These are phyloP conservation scores for Eupleurogrammus muticus DNA, from an alignment of 2,797 vertebrate genomes.

Conservation along the genomic window DNA sequence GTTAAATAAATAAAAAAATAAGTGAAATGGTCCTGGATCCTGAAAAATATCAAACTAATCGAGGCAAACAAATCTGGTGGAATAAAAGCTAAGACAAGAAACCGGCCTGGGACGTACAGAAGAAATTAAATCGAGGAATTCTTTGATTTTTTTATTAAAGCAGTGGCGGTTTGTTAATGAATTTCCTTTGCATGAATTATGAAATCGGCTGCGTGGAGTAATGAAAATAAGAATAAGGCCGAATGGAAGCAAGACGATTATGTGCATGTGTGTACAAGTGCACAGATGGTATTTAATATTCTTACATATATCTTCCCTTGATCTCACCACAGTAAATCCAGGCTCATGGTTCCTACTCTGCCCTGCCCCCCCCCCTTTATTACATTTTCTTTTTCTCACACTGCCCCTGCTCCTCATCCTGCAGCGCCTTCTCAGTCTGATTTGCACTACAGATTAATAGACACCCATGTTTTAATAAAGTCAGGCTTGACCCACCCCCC, in stretches of 20 bases:
- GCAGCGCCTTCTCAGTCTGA: conserved; percentile 35
- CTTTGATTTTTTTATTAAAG: conserved; percentile 33
- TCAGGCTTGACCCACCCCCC: conserved; percentile 50
- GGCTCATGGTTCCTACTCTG: neutral
- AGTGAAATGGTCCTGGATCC: neutral
- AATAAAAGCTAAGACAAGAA: conserved; percentile 16
- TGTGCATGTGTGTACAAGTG: neutral
- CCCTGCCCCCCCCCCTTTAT: neutral
- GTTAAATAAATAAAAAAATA: too few species aligned
- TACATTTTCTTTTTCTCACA: conserved; percentile 15
- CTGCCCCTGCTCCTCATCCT: conserved; percentile 6
- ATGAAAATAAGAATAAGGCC: neutral
- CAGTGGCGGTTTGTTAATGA: conserved; percentile 18
- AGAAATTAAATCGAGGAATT: conserved; percentile 17
- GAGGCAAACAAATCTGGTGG: neutral
- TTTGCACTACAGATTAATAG: conserved; percentile 67
- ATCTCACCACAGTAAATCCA: neutral
- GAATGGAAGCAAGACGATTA: neutral
- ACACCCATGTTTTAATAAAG: conserved; percentile 75
- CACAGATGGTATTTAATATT: conserved; percentile 12
- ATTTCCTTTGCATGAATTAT: conserved; percentile 32
- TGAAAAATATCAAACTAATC: conserved; percentile 8
- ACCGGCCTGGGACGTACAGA: neutral
- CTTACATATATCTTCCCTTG: neutral
- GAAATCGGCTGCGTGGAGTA: conserved; percentile 12